A percentile compares a stretch with the other conserved stretches of the same genome.
Conservation (phyloP, 2,113 vertebrate genomes). For the Suncus etruscus region DNA sequence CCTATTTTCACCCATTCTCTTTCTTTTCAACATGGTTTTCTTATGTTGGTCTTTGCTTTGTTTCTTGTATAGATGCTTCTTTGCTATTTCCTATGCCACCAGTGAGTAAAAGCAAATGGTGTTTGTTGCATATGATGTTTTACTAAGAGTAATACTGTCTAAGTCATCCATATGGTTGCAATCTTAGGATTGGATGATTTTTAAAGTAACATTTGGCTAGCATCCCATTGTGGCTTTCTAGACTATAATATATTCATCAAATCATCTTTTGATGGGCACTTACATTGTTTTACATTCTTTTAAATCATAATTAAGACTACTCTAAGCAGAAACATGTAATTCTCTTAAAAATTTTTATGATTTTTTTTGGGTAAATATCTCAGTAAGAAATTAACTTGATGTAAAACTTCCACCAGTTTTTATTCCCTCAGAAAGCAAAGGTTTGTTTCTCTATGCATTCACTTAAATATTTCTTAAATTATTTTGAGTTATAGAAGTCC, state of each 20-base stretch:
- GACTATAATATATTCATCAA: neutral
- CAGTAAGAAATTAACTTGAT: too few relatives aligned
- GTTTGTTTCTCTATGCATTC: neutral
- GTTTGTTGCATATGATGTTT: neutral
- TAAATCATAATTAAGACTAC: neutral
- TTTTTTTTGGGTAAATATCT: neutral
- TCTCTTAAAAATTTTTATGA: neutral
- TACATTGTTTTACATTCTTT: neutral
- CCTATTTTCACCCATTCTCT: neutral
- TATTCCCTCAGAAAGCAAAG: too few relatives aligned
- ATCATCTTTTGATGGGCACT: neutral
- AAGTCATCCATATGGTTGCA: neutral
- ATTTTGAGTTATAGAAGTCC: neutral
- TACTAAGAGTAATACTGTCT: neutral
- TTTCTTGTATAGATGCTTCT: neutral
- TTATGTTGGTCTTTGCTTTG: neutral
- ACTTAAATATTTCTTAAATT: neutral
- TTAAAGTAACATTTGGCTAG: neutral
- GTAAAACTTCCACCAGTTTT: too few relatives aligned
- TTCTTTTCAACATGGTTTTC: neutral
- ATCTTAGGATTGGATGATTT: neutral
- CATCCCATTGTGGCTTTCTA: neutral
- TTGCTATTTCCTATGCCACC: neutral
- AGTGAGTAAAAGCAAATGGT: neutral
- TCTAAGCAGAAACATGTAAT: neutral